These are phyloP conservation scores for Stenchaetothrips biformis DNA, from an alignment of 2,888 invertebrate genomes.

Conservation along the genomic window DNA sequence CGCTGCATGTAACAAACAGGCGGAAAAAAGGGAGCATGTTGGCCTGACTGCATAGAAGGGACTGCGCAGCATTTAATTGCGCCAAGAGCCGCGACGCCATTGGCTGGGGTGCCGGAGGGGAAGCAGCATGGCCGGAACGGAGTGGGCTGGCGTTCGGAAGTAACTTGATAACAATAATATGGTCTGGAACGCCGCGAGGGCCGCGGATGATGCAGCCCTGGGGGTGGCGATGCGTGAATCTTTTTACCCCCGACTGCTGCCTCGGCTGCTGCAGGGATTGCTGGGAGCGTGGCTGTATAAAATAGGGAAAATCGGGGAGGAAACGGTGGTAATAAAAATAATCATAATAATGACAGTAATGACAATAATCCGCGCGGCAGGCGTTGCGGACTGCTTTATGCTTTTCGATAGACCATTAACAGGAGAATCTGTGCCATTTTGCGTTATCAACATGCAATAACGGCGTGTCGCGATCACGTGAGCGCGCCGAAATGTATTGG, in stretches of 20 bases:
- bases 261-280: background rate
- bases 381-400: too few species aligned
- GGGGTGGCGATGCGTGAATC: conserved; percentile 6
- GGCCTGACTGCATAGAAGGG: background rate
- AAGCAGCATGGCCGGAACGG: background rate
- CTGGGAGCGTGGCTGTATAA: background rate
- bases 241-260: background rate
- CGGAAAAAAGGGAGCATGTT: background rate
- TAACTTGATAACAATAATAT: conserved; percentile 22
- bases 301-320: too few species aligned
- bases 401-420: too few species aligned
- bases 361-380: background rate
- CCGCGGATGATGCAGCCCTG: background rate
- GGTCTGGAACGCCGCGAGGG: background rate
- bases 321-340: too few species aligned
- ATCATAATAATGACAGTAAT: too few species aligned
- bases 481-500: too few species aligned
- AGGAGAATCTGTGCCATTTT: too few species aligned
- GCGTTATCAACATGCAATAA: too few species aligned
- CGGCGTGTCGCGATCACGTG: too few species aligned
- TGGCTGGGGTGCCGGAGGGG: background rate
- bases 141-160: background rate
- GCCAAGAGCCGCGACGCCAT: background rate
- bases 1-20: background rate
- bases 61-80: conserved; percentile 15